Percentiles rank a stretch among this genome's conserved stretches.
Conservation (phyloP, 2,888 invertebrate genomes). For the Drosophila macrospina region DNA sequence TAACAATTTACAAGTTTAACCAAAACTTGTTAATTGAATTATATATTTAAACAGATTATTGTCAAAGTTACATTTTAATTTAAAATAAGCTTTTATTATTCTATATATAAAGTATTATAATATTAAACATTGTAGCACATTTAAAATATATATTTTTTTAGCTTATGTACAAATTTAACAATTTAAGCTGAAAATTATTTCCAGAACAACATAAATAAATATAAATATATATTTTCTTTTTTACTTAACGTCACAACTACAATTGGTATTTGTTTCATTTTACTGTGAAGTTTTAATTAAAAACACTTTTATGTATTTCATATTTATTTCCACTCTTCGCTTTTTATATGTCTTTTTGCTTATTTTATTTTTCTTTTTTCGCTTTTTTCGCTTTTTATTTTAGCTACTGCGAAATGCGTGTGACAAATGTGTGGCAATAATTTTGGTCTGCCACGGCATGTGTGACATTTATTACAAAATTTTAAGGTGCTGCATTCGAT, state of each 20-base stretch:
- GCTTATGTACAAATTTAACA: too few species aligned
- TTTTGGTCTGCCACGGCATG: slow-evolving; percentile 63
- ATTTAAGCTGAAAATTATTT: neutral
- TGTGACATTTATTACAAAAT: slow-evolving; percentile 76
- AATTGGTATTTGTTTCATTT: slow-evolving; percentile 13
- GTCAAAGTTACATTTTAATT: too few species aligned
- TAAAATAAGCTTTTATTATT: too few species aligned
- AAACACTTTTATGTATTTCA: slow-evolving; percentile 70
- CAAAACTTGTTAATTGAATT: too few species aligned
- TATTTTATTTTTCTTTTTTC: slow-evolving; percentile 19
- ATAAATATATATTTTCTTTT: slow-evolving; percentile 1
- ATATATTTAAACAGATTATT: too few species aligned
- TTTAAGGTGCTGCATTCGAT: slow-evolving; percentile 65
- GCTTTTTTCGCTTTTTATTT: slow-evolving; percentile 27
- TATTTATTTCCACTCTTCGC: slow-evolving; percentile 53
- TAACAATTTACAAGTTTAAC: too few species aligned
- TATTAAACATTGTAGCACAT: too few species aligned
- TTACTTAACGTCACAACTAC: slow-evolving; percentile 7
- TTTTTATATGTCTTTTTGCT: slow-evolving; percentile 5
- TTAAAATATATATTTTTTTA: too few species aligned
- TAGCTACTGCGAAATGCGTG: slow-evolving; percentile 44
- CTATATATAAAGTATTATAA: too few species aligned
- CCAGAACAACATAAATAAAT: slow-evolving; percentile 5
- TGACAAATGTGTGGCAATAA: slow-evolving; percentile 77
- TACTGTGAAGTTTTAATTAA: slow-evolving; percentile 65